Evolutionary conservation across 2,888 invertebrate species (phyloP).

Genomic region (Resseliella maxima): DNA sequence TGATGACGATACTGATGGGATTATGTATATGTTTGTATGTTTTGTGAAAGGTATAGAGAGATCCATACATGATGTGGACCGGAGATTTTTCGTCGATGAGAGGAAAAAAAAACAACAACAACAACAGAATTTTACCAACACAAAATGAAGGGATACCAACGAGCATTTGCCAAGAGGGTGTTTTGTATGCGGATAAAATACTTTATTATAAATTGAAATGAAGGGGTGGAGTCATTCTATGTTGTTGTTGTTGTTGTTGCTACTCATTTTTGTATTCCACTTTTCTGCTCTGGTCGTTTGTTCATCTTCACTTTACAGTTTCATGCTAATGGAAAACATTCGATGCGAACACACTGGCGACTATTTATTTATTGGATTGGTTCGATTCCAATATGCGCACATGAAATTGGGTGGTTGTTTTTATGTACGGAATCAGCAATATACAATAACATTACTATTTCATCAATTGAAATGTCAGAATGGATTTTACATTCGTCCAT

Average conservation of each 20-base stretch:
- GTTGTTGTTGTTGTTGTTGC: constrained; percentile 29
- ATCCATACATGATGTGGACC: constrained; percentile 7
- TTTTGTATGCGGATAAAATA: constrained; percentile 36
- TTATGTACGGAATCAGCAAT: neutral
- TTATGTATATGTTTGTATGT: constrained; percentile 32
- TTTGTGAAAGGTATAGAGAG: neutral
- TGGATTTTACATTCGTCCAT: neutral
- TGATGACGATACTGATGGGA: constrained; percentile 19
- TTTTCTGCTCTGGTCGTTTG: constrained; percentile 39
- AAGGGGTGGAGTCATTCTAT: constrained; percentile 50
- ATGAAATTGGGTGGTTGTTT: neutral
- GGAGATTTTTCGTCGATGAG: neutral
- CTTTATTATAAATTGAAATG: constrained; percentile 53
- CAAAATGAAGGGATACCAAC: neutral
- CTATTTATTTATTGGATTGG: constrained; percentile 40
- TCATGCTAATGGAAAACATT: neutral
- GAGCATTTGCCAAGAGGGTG: constrained; percentile 19
- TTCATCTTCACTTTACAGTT: neutral
- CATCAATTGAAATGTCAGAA: neutral
- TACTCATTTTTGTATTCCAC: neutral
- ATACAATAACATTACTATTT: neutral
- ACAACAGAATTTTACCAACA: constrained; percentile 7
- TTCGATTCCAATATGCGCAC: neutral
- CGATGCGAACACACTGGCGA: neutral
- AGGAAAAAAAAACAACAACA: neutral